These are phyloP conservation scores for Chelidonichthys spinosus DNA, from an alignment of 2,797 vertebrate species.

Conservation along the genomic window DNA sequence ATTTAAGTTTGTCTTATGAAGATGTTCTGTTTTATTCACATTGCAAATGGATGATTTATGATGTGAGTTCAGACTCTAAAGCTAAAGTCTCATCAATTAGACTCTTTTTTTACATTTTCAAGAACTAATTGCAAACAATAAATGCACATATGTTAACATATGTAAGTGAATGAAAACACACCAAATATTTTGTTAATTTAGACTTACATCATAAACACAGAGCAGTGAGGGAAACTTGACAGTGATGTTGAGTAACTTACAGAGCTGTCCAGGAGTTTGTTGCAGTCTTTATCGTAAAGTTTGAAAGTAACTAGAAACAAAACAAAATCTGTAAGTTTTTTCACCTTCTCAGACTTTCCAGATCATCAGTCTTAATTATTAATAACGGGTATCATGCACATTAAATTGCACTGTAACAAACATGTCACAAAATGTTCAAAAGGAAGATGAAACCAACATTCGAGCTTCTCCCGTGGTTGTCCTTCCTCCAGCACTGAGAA, in stretches of 20 bases:
- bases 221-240: neutral
- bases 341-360: neutral
- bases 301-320: slow-evolving; percentile 89
- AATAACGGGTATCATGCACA: neutral
- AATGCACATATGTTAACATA: neutral
- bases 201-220: neutral
- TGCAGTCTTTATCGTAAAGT: slow-evolving; percentile 92
- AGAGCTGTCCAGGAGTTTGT: slow-evolving; percentile 90
- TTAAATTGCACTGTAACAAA: neutral
- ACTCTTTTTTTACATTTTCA: neutral
- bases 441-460: slow-evolving; percentile 84
- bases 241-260: slow-evolving; percentile 78
- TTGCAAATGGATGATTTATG: too few species aligned
- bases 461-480: slow-evolving; percentile 90
- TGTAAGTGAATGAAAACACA: neutral
- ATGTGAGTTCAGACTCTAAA: too few species aligned
- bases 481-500: slow-evolving; percentile 93
- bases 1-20: too few species aligned
- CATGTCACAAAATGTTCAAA: slow-evolving; percentile 15
- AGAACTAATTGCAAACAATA: slow-evolving; percentile 13
- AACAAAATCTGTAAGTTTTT: slow-evolving; percentile 38
- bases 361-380: neutral
- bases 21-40: too few species aligned
- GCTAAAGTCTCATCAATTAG: neutral
- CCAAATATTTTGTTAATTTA: neutral